Conservation (phyloP, 2,888 invertebrate genomes). For the Pocota personata region DNA sequence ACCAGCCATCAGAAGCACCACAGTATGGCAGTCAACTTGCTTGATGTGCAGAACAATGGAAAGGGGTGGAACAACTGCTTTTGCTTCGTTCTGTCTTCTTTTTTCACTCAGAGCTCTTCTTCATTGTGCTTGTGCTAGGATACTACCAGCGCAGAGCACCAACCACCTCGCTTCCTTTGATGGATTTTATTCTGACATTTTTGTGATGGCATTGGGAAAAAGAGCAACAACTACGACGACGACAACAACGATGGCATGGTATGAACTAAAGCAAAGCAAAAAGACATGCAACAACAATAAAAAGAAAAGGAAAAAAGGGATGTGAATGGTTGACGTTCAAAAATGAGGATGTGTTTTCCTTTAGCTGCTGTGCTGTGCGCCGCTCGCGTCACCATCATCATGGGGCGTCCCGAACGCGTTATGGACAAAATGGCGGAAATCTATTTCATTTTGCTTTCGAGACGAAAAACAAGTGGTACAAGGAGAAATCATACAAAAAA, state of each 20-base stretch:
- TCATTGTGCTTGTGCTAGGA: constrained; percentile 4
- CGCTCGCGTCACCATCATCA: constrained; percentile 61
- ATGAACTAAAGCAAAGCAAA: constrained; percentile 51
- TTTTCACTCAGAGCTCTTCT: constrained; percentile 28
- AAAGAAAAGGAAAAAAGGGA: constrained; percentile 69
- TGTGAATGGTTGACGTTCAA: constrained; percentile 69
- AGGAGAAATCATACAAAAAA: neutral
- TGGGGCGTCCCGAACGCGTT: constrained; percentile 61
- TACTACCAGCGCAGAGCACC: constrained; percentile 31
- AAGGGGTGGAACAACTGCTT: constrained; percentile 81
- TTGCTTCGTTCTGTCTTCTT: constrained; percentile 49
- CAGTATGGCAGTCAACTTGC: constrained; percentile 56
- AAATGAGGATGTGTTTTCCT: constrained; percentile 68
- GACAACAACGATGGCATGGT: constrained; percentile 31
- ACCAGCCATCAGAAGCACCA: constrained; percentile 29
- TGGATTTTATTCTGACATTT: constrained; percentile 74
- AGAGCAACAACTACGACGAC: constrained; percentile 47
- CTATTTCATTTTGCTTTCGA: constrained; percentile 30
- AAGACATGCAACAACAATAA: constrained; percentile 27
- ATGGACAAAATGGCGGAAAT: constrained; percentile 71
- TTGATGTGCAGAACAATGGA: constrained; percentile 83
- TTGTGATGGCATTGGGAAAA: constrained; percentile 71
- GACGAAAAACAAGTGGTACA: constrained; percentile 44
- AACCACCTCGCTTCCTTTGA: constrained; percentile 69
- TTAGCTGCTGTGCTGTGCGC: constrained; percentile 27